Evolutionary conservation across 2,888 invertebrate genomes (phyloP).

Genomic region (Chrysina gloriosa): DNA sequence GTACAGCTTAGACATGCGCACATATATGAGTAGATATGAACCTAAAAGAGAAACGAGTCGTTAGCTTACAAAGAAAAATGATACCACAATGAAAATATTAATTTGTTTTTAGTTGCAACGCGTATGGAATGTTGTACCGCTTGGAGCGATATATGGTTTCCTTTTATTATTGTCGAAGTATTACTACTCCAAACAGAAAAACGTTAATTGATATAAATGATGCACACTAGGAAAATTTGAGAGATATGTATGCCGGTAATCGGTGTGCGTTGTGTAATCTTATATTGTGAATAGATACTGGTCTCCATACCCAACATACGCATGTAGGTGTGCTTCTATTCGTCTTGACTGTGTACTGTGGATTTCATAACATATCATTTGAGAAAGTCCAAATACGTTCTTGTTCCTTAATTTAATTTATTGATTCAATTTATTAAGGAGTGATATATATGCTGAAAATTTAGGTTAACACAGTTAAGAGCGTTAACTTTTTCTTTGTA

Average conservation of each 20-base stretch:
- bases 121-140: slow-evolving; percentile 7
- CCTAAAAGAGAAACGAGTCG: neutral
- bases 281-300: slow-evolving; percentile 10
- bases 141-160: neutral
- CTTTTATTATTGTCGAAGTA: neutral
- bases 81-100: slow-evolving; percentile 13
- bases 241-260: neutral
- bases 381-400: neutral
- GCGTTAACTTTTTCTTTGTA: too few relatives aligned
- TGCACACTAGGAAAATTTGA: slow-evolving; percentile 18
- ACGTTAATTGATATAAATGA: slow-evolving; percentile 30
- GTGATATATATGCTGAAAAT: neutral
- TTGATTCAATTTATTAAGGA: neutral
- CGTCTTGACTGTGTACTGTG: neutral
- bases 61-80: slow-evolving; percentile 20
- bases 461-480: too few relatives aligned
- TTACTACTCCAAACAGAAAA: slow-evolving; percentile 14
- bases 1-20: too few relatives aligned
- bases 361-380: neutral
- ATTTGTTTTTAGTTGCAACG: neutral
- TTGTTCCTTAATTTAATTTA: too few relatives aligned
- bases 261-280: slow-evolving; percentile 10
- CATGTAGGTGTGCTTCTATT: neutral
- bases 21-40: too few relatives aligned
- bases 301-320: neutral